These are phyloP conservation scores for Apus apus DNA, from an alignment of 2,113 vertebrate species.

Conservation along the genomic window DNA sequence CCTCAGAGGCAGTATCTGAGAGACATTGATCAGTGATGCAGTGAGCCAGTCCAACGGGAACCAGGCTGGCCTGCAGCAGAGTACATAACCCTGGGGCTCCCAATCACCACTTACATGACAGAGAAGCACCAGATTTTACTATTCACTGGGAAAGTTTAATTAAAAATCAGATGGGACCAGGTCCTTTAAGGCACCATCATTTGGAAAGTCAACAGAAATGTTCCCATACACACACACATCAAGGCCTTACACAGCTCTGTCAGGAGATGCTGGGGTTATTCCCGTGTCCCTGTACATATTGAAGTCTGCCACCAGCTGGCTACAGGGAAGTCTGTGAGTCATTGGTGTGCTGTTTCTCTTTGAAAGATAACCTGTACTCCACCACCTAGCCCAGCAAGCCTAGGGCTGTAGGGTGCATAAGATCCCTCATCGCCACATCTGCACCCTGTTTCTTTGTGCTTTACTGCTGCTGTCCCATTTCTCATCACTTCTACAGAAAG, in stretches of 20 bases:
- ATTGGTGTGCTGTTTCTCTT: neutral
- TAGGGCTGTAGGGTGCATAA: neutral
- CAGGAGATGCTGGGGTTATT: conserved; percentile 5
- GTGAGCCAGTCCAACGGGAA: conserved; percentile 37
- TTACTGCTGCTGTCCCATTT: neutral
- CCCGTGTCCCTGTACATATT: neutral
- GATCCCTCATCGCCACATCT: neutral
- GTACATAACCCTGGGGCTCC: neutral
- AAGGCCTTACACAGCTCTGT: neutral
- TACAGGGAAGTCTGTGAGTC: neutral
- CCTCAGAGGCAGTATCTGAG: conserved; percentile 51
- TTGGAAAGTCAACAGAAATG: neutral
- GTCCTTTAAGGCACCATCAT: neutral
- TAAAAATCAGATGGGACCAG: conserved; percentile 40
- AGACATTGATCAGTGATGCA: conserved; percentile 74
- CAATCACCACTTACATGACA: neutral
- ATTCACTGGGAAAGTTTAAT: conserved; percentile 43
- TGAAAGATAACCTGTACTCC: neutral
- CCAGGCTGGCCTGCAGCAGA: conserved; percentile 1
- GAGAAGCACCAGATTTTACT: conserved; percentile 24
- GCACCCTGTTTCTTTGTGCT: rapidly evolving
- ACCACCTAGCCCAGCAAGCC: neutral
- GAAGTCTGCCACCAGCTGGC: neutral
- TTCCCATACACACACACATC: neutral
- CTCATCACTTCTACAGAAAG: neutral